phyloP scores from a whole-genome alignment of 2,113 vertebrate species.

The Arizona elegans region DNA sequence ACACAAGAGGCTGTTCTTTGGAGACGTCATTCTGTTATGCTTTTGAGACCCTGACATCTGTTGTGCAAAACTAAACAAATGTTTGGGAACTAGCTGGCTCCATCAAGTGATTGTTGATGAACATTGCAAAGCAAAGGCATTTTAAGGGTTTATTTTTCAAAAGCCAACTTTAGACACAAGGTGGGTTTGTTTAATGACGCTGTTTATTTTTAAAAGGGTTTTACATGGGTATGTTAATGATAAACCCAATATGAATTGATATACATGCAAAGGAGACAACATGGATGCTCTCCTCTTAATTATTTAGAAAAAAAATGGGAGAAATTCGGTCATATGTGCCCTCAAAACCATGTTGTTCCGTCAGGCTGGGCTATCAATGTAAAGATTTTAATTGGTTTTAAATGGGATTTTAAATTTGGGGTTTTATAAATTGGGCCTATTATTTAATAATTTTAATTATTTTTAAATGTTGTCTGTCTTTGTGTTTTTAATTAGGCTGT shows the following conservation, averaged over 20 bases:
- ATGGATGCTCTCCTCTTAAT: background rate
- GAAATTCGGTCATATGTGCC: background rate
- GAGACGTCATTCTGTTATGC: background rate
- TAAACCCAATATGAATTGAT: background rate
- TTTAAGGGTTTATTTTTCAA: background rate
- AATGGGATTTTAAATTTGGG: no score
- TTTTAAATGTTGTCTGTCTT: no score
- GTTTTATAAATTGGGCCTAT: no score
- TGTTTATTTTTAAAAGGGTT: background rate
- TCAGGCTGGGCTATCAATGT: no score
- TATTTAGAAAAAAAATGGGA: background rate
- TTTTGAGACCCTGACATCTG: background rate
- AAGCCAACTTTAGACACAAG: background rate
- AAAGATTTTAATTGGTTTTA: no score
- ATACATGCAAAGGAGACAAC: background rate
- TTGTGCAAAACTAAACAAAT: constrained; percentile 7
- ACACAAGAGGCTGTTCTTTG: background rate
- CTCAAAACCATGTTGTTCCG: no score
- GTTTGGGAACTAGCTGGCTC: constrained; percentile 57
- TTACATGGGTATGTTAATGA: background rate
- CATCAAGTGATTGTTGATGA: constrained; percentile 52
- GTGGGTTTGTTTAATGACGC: background rate
- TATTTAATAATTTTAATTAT: no score
- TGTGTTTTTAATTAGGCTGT: no score
- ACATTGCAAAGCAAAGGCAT: constrained; percentile 36